A percentile compares a stretch with the other conserved stretches of the same genome.
Conservation (phyloP, 2,113 vertebrate genomes). For the Aspidoscelis tigris region DNA sequence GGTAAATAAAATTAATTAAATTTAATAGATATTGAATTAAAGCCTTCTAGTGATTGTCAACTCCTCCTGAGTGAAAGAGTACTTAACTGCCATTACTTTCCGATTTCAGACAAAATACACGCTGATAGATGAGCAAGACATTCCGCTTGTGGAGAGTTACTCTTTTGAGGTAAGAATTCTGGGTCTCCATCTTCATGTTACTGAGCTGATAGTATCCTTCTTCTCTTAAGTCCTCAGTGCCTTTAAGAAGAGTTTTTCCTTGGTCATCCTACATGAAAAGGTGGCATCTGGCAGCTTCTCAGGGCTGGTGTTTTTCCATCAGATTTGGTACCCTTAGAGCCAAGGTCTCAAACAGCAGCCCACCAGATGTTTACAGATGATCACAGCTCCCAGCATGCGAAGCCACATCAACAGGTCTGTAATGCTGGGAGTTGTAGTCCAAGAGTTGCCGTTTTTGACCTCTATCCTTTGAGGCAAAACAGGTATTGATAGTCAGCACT, state of each 20-base stretch:
- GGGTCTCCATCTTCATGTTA: not conserved
- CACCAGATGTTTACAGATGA: too few species aligned
- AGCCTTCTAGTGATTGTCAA: too few species aligned
- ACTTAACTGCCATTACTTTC: not conserved
- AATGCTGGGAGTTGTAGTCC: not conserved
- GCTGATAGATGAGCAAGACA: slow-evolving; percentile 96
- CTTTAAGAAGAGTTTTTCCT: too few species aligned
- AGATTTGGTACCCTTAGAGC: too few species aligned
- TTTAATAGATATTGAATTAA: not conserved
- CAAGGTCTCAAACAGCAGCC: too few species aligned
- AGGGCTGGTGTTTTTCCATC: too few species aligned
- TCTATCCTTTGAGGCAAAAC: too few species aligned
- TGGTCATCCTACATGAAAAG: not conserved
- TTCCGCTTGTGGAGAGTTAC: slow-evolving; percentile 96
- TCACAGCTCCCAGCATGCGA: not conserved
- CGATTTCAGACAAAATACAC: slow-evolving; percentile 93
- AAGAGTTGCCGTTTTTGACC: too few species aligned
- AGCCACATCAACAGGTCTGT: not conserved
- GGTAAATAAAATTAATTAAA: not conserved
- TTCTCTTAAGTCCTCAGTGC: too few species aligned
- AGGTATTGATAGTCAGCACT: too few species aligned
- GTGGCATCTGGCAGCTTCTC: not conserved
- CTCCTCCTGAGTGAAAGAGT: not conserved
- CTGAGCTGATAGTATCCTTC: not conserved
- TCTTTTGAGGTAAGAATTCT: slow-evolving; percentile 90